These are phyloP conservation scores for Oncopeltus fasciatus DNA, from an alignment of 1,140 invertebrate genomes.

Conservation along the genomic window DNA sequence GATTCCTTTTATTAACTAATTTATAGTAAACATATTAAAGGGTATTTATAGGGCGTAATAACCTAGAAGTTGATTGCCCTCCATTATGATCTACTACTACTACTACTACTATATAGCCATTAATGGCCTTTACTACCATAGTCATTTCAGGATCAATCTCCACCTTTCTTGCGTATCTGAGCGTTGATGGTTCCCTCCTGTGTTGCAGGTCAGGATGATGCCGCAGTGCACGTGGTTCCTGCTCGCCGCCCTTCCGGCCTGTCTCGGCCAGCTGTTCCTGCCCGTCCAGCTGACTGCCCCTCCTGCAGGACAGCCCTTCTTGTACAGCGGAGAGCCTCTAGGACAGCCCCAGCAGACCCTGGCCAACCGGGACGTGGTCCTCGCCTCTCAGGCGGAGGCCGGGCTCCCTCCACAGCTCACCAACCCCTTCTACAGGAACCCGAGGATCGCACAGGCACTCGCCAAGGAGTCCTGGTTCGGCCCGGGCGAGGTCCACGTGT, in stretches of 20 bases:
- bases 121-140: too few relatives aligned
- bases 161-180: too few relatives aligned
- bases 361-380: slow-evolving; percentile 38
- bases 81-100: too few relatives aligned
- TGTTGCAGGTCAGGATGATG: too few relatives aligned
- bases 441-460: slow-evolving; percentile 46
- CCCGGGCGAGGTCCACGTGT: slow-evolving; percentile 35
- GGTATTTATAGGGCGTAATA: too few relatives aligned
- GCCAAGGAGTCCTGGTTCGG: slow-evolving; percentile 58
- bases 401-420: slow-evolving; percentile 41
- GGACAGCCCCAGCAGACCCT: slow-evolving; percentile 33
- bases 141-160: too few relatives aligned
- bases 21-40: too few relatives aligned
- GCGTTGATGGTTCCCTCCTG: too few relatives aligned
- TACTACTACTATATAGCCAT: too few relatives aligned
- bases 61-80: too few relatives aligned
- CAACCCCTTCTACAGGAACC: slow-evolving; percentile 64
- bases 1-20: too few relatives aligned
- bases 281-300: not conserved
- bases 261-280: not conserved
- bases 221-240: too few relatives aligned
- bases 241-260: not conserved
- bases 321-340: slow-evolving; percentile 32
- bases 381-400: slow-evolving; percentile 41
- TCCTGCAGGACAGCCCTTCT: slow-evolving; percentile 32